phyloP scores from a whole-genome alignment of 2,888 invertebrate species.

The Fragum whitleyi region DNA sequence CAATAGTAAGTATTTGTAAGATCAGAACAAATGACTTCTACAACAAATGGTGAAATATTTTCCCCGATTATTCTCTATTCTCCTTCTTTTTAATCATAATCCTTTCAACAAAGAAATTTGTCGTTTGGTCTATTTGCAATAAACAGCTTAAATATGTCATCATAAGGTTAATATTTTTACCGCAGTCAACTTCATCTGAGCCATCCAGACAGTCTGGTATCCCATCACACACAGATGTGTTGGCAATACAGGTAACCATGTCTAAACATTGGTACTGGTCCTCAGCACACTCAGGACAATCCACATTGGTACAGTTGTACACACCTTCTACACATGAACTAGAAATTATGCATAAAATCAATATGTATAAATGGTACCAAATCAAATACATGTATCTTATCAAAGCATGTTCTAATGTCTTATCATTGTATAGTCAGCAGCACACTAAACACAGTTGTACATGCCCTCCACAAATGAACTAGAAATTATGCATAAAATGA shows the following conservation, averaged over 20 bases:
- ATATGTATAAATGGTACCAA: not conserved
- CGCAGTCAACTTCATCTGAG: constrained; percentile 43
- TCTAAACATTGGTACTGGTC: constrained; percentile 59
- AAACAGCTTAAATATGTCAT: no score
- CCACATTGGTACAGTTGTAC: constrained; percentile 69
- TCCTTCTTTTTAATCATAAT: no score
- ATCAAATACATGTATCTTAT: no score
- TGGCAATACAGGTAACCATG: constrained; percentile 48
- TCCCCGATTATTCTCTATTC: no score
- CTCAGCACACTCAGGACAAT: constrained; percentile 64
- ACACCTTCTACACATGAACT: constrained; percentile 72
- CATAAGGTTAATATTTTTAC: constrained; percentile 23
- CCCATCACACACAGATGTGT: constrained; percentile 40
- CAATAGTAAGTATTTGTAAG: no score
- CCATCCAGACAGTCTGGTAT: constrained; percentile 61
- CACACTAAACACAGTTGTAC: constrained; percentile 73
- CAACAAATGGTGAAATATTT: no score
- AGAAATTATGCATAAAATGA: constrained; percentile 14
- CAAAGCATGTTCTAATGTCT: no score
- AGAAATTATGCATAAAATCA: constrained; percentile 8
- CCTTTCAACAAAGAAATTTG: no score
- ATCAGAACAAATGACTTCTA: no score
- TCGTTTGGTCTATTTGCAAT: no score
- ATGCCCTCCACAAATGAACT: constrained; percentile 71
- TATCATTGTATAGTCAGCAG: no score